Conservation (phyloP, 2,113 vertebrate species). For the Pachyramphus minor region DNA sequence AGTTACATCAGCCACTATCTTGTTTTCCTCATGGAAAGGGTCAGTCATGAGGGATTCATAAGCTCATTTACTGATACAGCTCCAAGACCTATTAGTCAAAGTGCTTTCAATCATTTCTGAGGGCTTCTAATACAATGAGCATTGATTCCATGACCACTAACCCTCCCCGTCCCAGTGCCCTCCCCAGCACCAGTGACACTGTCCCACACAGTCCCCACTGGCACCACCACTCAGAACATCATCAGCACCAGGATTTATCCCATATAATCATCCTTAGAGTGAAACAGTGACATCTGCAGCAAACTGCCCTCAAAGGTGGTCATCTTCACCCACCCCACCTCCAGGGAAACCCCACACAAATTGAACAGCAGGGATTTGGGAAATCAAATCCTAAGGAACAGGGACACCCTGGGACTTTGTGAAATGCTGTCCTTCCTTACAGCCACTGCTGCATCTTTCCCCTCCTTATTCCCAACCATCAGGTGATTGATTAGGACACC, state of each 20-base stretch:
- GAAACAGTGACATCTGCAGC: not conserved
- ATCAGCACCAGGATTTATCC: not conserved
- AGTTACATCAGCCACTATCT: not conserved
- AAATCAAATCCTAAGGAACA: not conserved
- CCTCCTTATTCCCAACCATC: not conserved
- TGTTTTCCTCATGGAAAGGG: not conserved
- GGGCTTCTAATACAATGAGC: not conserved
- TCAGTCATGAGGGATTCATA: not conserved
- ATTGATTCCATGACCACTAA: not conserved
- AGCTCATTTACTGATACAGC: not conserved
- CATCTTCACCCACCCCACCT: rapidly evolving
- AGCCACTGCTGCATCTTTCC: not conserved
- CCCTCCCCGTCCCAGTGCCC: not conserved
- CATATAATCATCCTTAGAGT: not conserved
- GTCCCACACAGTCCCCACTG: not conserved
- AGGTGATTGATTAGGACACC: not conserved
- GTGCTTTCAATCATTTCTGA: not conserved
- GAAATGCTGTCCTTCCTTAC: not conserved
- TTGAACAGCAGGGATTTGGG: not conserved
- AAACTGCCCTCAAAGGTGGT: not conserved
- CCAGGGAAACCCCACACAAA: not conserved
- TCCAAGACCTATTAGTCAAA: not conserved
- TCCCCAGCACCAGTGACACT: not conserved
- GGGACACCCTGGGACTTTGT: not conserved
- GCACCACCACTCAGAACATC: not conserved